These are phyloP conservation scores for Oreonectes daqikongensis DNA, from an alignment of 2,797 vertebrate genomes.

Conservation along the genomic window DNA sequence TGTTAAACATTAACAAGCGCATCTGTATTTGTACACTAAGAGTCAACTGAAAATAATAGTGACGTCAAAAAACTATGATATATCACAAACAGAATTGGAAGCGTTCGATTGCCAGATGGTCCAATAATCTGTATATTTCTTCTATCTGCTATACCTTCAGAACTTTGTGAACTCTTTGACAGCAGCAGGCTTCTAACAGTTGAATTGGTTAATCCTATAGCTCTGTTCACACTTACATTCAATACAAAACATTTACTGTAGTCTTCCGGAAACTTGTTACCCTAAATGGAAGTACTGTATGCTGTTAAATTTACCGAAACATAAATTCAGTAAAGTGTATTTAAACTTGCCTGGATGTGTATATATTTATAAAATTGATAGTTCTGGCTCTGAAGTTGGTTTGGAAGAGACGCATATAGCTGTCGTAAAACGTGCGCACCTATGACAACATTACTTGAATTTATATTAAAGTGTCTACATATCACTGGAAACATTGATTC, in stretches of 20 bases:
- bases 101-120: not conserved
- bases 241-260: not conserved
- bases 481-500: not conserved
- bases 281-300: not conserved
- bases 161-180: not conserved
- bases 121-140: not conserved
- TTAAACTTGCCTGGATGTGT: not conserved
- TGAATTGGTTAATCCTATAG: not conserved
- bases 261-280: not conserved
- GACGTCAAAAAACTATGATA: not conserved
- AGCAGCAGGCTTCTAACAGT: too few relatives aligned
- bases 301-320: not conserved
- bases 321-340: constrained; percentile 4
- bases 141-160: not conserved
- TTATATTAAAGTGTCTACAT: not conserved
- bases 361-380: not conserved
- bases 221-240: not conserved
- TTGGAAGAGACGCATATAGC: not conserved
- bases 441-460: not conserved
- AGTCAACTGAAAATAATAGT: not conserved
- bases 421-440: not conserved
- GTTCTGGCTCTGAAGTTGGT: not conserved
- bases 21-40: not conserved
- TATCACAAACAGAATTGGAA: too few relatives aligned
- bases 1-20: too few relatives aligned